Conservation (phyloP, 1,140 invertebrate species). For the Muscidifurax raptorellus region DNA sequence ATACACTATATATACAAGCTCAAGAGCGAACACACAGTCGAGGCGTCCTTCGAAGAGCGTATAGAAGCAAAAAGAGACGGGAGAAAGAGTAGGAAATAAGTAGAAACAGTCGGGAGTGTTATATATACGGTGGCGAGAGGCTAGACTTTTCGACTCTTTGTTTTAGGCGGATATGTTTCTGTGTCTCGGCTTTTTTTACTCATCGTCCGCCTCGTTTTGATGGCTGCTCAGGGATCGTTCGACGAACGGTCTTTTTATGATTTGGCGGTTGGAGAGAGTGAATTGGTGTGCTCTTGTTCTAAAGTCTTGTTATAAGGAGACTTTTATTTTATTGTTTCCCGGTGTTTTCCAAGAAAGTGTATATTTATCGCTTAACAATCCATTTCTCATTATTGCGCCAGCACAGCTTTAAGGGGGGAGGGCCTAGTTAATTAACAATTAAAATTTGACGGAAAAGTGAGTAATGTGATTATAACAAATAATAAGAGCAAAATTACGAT, state of each 20-base stretch:
- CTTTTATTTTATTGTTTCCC: not conserved
- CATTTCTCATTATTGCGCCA: no score
- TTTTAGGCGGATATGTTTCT: constrained; percentile 28
- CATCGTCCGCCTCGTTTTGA: constrained; percentile 3
- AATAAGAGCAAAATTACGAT: no score
- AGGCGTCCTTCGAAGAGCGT: not conserved
- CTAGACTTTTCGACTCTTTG: constrained; percentile 40
- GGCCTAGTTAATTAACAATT: no score
- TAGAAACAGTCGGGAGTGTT: not conserved
- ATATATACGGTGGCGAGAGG: constrained; percentile 1
- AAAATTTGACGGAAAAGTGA: no score
- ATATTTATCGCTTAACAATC: not conserved
- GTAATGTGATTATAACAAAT: no score
- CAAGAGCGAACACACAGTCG: not conserved
- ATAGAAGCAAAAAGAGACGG: not conserved
- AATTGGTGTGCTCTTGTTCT: not conserved
- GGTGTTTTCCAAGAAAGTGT: not conserved
- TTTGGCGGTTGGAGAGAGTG: constrained; percentile 9
- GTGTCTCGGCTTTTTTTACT: constrained; percentile 25
- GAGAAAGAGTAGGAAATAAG: not conserved
- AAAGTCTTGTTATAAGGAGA: not conserved
- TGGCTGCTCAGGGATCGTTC: constrained; percentile 17
- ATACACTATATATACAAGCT: not conserved
- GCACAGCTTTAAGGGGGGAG: no score
- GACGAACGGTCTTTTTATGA: constrained; percentile 13